Base-by-base conservation (phyloP, 2,888 invertebrate species). In the Polydrusus pterygomalis region DNA sequence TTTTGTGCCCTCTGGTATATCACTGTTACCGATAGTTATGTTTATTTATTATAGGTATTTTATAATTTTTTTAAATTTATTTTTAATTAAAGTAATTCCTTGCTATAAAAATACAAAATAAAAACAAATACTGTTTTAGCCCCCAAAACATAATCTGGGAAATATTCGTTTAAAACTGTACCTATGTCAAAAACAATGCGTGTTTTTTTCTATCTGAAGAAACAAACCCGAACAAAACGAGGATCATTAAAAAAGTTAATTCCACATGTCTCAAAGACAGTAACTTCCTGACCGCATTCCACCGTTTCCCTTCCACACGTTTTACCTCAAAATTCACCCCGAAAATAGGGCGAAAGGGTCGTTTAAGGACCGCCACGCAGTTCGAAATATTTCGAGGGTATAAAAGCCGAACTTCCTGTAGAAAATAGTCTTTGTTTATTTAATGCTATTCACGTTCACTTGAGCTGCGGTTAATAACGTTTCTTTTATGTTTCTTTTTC, bases 391-490 rank as follows among this genome's bases (percentile, higher is more conserved):
- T 75, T 67, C 70, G 58, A 70, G 70, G 65, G 70, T 45, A 70
- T 75, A 75, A 75, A 75, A 74, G 74, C 69, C 45, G 51, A 54
- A 69, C 74, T 69, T 74, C 64, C 69, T 70, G 74, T 63, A 58
- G 74, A 56, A 70, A 74, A 74, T 70, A 70, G 54, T 74, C 74
- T 69, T 74, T 74, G 69, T 74, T 69, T 74, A 69, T 64, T 70
- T 74, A 74, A 74, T 74, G 69, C 69, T 47, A 56, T 74, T 74
- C 74, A 74, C 74, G 74, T 74, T 45, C 70, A 30, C 40, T 58
- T 58, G 69, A 69, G 64, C 45, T 38, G 43, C 30, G 70, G 74
- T 74, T 74, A 74, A 74, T 70, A 74, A 58, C 34, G 51, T 60
- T 63, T 30, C 56, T 74, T 72, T 72, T 67, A 51, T 63, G 49